Evolutionary conservation across 92 coral and sea anemone species (phyloP), one percentile per base, ranked within the genome.

Genomic region (Phenganax stokvisi): DNA sequence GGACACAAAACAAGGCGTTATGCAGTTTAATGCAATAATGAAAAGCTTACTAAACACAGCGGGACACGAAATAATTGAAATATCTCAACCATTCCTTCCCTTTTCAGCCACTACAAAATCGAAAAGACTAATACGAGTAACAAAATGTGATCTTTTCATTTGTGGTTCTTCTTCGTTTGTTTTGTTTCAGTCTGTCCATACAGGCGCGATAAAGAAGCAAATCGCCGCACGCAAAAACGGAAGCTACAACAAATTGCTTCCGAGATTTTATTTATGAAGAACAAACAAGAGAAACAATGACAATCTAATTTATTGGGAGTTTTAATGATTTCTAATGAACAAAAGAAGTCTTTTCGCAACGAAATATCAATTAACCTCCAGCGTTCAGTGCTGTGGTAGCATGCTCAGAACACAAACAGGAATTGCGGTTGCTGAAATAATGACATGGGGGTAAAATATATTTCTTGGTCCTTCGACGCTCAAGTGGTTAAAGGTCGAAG

Each of bases 121-220:
- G 47, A 37, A 37, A 37, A 1, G 47, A 37, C 47, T 37, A 5
- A 37, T 37, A 37, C 0, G 5, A 37, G 47, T 37, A 37, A 37
- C 6, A 61, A 13, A 6, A 61, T 7, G 8, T 61, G 10, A 5
- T 61, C 25, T 61, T 61, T 61, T 61, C 67, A 17, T 0, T 11
- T 68, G 73, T 68, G 73, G 73, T 29, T 68, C 73, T 30, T 28
- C 3, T 10, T 7, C 47, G 53, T n/a, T 37, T 68, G 73, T 68
- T 68, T 68, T 68, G 73, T 68, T 68, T 37, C 47, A 7, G 52
- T 37, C 54, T 68, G 73, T 68, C n/a, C 17, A 12, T n/a, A 68
- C 54, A 68, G 73, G 29, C 73, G 29, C 47, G 73, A 30, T 30
- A 68, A 68, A 68, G 73, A 68, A 68, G 73, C 73, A 53, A 68